Conservation (phyloP, 2,113 vertebrate species). For the Pelusios castaneus region DNA sequence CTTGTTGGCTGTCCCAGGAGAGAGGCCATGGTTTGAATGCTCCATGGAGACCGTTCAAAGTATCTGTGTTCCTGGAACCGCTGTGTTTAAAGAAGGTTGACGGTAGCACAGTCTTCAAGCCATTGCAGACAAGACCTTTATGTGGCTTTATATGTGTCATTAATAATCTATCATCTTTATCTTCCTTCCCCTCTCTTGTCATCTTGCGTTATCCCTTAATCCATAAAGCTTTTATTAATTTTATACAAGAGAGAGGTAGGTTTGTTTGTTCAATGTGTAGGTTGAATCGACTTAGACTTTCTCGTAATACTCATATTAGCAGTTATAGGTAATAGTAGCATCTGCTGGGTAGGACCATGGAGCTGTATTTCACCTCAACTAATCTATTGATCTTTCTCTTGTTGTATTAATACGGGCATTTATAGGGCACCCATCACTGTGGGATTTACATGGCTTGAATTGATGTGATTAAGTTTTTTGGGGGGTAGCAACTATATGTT, state of each 20-base stretch:
- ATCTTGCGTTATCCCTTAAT: fast-evolving
- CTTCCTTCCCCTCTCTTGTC: neutral
- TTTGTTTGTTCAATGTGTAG: neutral
- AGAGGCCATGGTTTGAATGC: neutral
- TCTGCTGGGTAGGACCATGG: neutral
- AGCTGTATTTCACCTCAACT: neutral
- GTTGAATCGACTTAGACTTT: neutral
- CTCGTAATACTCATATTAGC: neutral
- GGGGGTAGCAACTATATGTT: too few species aligned
- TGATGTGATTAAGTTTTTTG: too few species aligned
- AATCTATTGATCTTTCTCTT: neutral
- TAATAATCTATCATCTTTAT: neutral
- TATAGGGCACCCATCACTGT: neutral
- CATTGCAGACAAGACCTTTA: neutral
- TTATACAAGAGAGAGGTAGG: neutral
- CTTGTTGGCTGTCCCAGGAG: neutral
- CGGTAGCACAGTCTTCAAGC: fast-evolving
- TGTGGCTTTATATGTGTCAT: neutral
- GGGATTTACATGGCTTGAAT: neutral
- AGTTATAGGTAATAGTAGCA: neutral
- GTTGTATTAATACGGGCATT: neutral
- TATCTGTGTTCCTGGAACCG: neutral
- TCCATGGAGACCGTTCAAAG: neutral
- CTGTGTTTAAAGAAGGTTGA: neutral
- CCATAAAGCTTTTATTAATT: neutral